phyloP scores from a whole-genome alignment of 2,888 invertebrate genomes.

The Hyposoter dolosus region DNA sequence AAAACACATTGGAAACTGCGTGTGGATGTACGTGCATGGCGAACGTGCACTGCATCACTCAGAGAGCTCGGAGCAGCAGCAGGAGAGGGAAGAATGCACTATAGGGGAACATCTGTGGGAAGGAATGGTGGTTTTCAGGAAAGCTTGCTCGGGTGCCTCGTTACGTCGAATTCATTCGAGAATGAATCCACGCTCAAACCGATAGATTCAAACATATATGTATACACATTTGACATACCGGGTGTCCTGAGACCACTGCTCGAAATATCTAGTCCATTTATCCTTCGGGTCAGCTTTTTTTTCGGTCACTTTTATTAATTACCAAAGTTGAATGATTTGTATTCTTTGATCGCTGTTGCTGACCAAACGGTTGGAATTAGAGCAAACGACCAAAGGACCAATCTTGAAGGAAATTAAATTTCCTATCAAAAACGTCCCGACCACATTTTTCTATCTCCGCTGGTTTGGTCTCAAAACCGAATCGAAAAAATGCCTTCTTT shows the following conservation, averaged over 20 bases:
- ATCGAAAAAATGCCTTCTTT: not conserved
- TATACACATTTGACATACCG: not conserved
- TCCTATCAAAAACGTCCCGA: not conserved
- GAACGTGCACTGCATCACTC: conserved; percentile 23
- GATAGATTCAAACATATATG: not conserved
- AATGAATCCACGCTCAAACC: conserved; percentile 52
- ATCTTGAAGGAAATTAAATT: not conserved
- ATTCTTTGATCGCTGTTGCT: not conserved
- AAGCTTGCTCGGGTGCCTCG: conserved; percentile 53
- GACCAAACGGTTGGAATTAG: not conserved
- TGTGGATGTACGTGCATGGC: conserved; percentile 17
- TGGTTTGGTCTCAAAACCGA: not conserved
- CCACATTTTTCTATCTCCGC: not conserved
- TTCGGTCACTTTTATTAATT: not conserved
- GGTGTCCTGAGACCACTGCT: not conserved
- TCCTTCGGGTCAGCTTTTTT: not conserved
- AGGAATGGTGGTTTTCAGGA: conserved; percentile 60
- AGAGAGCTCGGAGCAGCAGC: not conserved
- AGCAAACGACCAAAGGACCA: not conserved
- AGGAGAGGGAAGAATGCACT: conserved; percentile 9
- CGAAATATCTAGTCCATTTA: not conserved
- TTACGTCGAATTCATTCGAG: conserved; percentile 65
- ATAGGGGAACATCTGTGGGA: conserved; percentile 47
- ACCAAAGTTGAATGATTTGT: not conserved
- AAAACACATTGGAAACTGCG: conserved; percentile 15